phyloP scores from a whole-genome alignment of 2,113 vertebrate species.

The Limnothrissa miodon region DNA sequence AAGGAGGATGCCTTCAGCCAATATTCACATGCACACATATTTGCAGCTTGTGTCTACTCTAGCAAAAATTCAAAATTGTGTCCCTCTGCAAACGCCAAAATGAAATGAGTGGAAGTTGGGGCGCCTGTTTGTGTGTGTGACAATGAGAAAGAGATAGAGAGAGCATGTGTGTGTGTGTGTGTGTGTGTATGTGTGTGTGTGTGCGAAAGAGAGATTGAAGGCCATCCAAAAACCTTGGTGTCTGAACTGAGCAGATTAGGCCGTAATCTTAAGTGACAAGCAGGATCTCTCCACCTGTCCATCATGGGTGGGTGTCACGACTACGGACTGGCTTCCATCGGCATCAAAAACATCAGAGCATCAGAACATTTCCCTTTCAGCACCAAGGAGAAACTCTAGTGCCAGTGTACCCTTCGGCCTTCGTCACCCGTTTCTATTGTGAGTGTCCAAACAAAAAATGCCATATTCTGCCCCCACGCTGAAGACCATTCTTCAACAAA shows the following conservation, averaged over 20 bases:
- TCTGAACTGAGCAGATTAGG: conserved; percentile 26
- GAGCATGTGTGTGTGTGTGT: too few species aligned
- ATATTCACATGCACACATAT: conserved; percentile 10
- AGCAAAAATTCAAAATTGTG: conserved; percentile 29
- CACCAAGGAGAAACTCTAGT: neutral
- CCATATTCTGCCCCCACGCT: neutral
- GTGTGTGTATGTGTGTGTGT: neutral
- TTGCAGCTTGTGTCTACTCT: conserved; percentile 6
- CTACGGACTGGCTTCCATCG: conserved; percentile 23
- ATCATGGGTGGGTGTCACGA: conserved; percentile 34
- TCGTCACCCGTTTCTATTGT: neutral
- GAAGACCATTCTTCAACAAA: neutral
- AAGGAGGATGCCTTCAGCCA: conserved; percentile 14
- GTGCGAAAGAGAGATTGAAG: conserved; percentile 18
- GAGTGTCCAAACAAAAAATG: neutral
- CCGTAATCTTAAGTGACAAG: conserved; percentile 44
- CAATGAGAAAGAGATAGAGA: too few species aligned
- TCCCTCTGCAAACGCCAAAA: neutral
- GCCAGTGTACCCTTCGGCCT: neutral
- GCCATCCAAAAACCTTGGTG: neutral
- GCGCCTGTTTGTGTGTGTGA: neutral
- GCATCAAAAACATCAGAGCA: conserved; percentile 9
- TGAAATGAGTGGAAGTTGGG: conserved; percentile 8
- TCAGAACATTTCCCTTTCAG: neutral
- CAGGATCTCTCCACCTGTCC: conserved; percentile 24